These are phyloP conservation scores for Sphaerophoria taeniata DNA, from an alignment of 2,888 invertebrate species.

Conservation along the genomic window DNA sequence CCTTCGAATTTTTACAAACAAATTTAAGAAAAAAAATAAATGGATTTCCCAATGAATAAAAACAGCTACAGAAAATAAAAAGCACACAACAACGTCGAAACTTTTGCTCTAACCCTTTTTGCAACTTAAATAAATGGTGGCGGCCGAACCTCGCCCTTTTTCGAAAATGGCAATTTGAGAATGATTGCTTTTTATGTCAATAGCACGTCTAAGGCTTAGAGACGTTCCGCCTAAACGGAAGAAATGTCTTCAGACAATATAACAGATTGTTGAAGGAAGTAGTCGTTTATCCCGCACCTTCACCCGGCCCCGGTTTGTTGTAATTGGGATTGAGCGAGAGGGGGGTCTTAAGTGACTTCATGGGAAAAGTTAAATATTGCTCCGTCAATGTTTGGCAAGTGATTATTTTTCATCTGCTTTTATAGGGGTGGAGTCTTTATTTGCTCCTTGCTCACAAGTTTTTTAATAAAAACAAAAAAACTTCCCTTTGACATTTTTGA, in stretches of 20 bases:
- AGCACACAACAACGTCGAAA: background rate
- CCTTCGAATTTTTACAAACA: background rate
- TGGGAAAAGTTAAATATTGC: conserved; percentile 12
- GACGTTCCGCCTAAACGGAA: conserved; percentile 9
- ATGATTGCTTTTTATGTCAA: conserved; percentile 62
- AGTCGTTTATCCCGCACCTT: background rate
- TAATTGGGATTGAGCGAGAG: too few relatives aligned
- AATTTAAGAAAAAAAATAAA: conserved; percentile 1
- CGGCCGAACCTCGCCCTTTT: background rate
- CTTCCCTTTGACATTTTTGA: conserved; percentile 2
- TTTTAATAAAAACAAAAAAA: background rate
- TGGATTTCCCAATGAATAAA: conserved; percentile 20
- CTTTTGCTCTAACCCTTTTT: conserved; percentile 28
- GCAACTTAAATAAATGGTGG: background rate
- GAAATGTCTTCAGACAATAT: background rate
- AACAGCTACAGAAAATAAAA: conserved; percentile 26
- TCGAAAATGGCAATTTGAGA: conserved; percentile 44
- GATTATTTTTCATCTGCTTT: conserved; percentile 20
- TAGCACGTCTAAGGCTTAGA: conserved; percentile 13
- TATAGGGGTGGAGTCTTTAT: background rate
- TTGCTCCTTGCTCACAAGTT: background rate
- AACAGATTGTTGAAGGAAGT: conserved; percentile 21
- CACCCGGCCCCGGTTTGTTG: too few relatives aligned
- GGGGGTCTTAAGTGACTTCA: background rate
- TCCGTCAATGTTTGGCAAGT: conserved; percentile 21